phyloP scores from a whole-genome alignment of 2,888 invertebrate genomes.

The Melanophora roralis region DNA sequence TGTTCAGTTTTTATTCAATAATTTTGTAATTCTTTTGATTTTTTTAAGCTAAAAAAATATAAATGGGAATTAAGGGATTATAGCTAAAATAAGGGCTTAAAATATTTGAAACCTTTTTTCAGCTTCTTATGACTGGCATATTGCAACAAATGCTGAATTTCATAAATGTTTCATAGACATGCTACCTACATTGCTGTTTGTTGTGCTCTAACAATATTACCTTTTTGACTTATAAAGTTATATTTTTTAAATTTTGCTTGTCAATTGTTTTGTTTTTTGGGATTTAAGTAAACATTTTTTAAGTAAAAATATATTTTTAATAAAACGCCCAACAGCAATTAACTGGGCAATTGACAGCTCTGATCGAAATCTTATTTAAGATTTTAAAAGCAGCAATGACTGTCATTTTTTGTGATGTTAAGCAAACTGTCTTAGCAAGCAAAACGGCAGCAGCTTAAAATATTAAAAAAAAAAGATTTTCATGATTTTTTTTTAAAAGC shows the following conservation, averaged over 20 bases:
- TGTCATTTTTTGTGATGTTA: background rate
- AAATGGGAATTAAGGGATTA: background rate
- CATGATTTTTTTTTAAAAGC: too few species aligned
- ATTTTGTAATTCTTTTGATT: background rate
- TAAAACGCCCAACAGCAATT: background rate
- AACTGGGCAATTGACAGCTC: background rate
- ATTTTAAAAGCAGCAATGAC: background rate
- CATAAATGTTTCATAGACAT: conserved; percentile 39
- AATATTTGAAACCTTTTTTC: conserved; percentile 2
- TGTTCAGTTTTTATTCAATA: conserved; percentile 21
- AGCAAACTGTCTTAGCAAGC: background rate
- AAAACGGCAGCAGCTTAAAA: background rate
- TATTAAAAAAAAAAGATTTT: background rate
- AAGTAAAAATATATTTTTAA: background rate
- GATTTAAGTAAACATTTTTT: background rate
- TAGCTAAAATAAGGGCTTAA: background rate
- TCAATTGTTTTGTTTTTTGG: background rate
- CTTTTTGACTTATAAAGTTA: conserved; percentile 44
- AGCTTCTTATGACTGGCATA: background rate
- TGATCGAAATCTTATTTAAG: background rate
- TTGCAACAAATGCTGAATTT: background rate
- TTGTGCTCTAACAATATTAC: background rate
- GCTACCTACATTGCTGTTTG: background rate
- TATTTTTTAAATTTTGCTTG: background rate
- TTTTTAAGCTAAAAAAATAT: background rate